Conservation (phyloP, 2,797 vertebrate genomes). For the Setipinna tenuifilis region DNA sequence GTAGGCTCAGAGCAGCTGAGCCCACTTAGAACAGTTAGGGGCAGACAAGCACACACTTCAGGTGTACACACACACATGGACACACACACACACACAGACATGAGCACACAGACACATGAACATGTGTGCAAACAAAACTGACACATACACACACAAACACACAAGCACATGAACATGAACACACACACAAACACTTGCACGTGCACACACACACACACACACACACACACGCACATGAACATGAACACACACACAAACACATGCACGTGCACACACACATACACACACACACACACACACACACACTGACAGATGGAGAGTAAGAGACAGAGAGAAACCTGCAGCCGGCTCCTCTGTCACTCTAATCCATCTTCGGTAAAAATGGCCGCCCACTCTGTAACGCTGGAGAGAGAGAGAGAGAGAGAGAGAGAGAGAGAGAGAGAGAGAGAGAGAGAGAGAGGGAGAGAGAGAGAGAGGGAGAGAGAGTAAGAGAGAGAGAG, state of each 20-base stretch:
- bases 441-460: too few relatives aligned
- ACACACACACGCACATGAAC: neutral
- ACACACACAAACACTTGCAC: neutral
- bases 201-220: neutral
- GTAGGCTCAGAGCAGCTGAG: conserved; percentile 25
- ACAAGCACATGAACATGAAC: neutral
- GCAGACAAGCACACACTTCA: neutral
- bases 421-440: too few relatives aligned
- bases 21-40: conserved; percentile 19
- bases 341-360: neutral
- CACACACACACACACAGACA: neutral
- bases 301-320: neutral
- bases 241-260: neutral
- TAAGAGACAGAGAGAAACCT: neutral
- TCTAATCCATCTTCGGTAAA: neutral
- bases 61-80: neutral
- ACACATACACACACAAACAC: neutral
- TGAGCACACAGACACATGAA: neutral
- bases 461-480: too few relatives aligned
- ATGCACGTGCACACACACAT: neutral
- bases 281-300: neutral
- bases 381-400: neutral
- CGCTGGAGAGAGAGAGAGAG: neutral
- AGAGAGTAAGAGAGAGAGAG: too few relatives aligned
- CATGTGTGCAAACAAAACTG: neutral